Base-by-base conservation (phyloP, 2,113 vertebrate genomes). In the Penelope pileata region DNA sequence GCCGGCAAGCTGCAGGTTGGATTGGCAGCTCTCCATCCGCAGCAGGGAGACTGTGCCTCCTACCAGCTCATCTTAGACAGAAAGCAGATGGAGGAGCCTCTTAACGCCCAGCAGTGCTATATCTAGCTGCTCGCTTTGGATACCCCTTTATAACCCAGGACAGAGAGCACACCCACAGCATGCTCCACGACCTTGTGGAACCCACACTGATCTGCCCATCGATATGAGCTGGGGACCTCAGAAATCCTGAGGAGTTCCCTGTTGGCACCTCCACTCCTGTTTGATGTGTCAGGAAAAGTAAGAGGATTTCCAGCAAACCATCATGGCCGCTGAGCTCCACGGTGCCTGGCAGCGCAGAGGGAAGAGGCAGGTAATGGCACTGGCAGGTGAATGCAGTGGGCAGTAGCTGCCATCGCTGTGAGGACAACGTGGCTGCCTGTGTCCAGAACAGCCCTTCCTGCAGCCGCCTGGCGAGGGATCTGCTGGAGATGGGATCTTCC, bases 81-180 rank as follows among this genome's bases (percentile, higher is more conserved):
- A 22, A 68, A 79, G 48, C 62, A 89, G 78, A 66, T 87, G 66
- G 77, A 34, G 5, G 3, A 27, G 22, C 3, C 3, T 34, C 45
- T 56, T 34, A 84, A 12, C 1, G 4, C 42, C 45, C 40, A n/a
- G 7, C 4, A 0, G 3, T 29, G 74, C 69, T 43, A 0, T 3
- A 32, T 16, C 43, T 32, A 36, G 23, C 38, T 87, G 43, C 40
- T 29, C 36, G 47, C 66, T 14, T 3, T 36, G 58, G 60, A 10
- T 29, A 12, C 15, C 34, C 5, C 50, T 54, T 34, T 32, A n/a
- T 16, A 64, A 18, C 6, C 48, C 69, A 60, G 68, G 2, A 47
- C 14, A 50, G 7, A 29, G 8, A 12, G 18, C 1, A 17, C 9
- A 51, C 56, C 38, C 40, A n/a, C n/a, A 38, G 60, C 11, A 38